Base-by-base conservation (phyloP, 2,113 vertebrate genomes). In the Ophthalmolycus amberensis region DNA sequence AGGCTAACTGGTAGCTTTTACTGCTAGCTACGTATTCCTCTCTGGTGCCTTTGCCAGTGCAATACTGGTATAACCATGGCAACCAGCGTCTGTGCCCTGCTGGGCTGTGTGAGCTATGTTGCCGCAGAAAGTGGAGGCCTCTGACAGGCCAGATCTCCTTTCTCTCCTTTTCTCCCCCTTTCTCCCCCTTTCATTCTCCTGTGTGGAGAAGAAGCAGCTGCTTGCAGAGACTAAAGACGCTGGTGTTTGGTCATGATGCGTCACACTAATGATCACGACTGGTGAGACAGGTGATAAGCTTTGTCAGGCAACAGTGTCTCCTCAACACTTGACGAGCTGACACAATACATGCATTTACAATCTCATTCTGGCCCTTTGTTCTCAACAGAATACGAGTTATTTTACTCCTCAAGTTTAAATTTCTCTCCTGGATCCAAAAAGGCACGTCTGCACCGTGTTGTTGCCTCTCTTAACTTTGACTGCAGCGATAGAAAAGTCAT, bases 61-160 rank as follows among this genome's bases (percentile, higher is more conserved):
- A 73, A 62, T 81, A 83, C 50, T n/a, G 8, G 46, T 27, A 37
- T 79, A 66, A 79, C 85, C 85, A 87, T 89, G 80, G 85, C 60
- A 87, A 89, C 87, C 82, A 59, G 63, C 7, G 16, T 56, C 82
- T 73, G 63, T 58, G 25, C 87, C 56, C 27, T 62, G 60, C 80
- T 40, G 40, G 18, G 56, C 71, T 38, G 40, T 80, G 80, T 79
- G 75, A 76, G 80, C 71, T 4, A 14, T 29, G 75, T 85, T 87
- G 82, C 89, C 37, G 62, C 83, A 81, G 56, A 72, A 52, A 79
- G 81, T 80, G 74, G 68, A 84, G 80, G 77, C 82, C 84, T 85
- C 79, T 38, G 59, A 52, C 63, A 37, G 62, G 71, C 25, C 38
- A 37, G 3, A 59, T 82, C 54, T 52, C 56, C 70, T 77, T 76